These are phyloP conservation scores for Eudyptes chrysolophus DNA, from an alignment of 2,113 vertebrate species.

Conservation along the genomic window DNA sequence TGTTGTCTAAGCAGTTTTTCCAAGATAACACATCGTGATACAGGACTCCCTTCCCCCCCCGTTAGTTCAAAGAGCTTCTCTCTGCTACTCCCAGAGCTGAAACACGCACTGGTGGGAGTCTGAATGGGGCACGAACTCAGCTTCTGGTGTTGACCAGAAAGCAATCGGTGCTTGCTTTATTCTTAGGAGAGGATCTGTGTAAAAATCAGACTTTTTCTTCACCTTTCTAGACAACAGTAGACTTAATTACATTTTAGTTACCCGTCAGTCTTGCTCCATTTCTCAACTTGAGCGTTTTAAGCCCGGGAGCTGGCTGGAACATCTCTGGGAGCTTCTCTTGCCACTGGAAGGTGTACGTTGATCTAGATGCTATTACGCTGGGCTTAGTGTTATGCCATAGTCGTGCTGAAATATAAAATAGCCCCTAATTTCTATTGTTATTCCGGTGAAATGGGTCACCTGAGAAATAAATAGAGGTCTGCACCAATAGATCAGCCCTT, in stretches of 20 bases:
- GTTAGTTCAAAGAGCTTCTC: background rate
- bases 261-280: accelerated
- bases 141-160: background rate
- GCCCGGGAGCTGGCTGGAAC: background rate
- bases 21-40: accelerated
- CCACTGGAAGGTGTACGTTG: background rate
- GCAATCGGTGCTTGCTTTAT: accelerated
- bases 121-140: accelerated
- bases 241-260: background rate
- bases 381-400: too few species aligned
- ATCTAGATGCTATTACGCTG: background rate
- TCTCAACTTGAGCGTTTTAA: background rate
- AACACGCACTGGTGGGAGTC: accelerated
- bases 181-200: background rate
- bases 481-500: accelerated
- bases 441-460: background rate
- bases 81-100: background rate
- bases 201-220: background rate
- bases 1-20: background rate
- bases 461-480: accelerated
- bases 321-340: background rate
- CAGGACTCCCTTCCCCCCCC: background rate
- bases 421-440: background rate
- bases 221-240: background rate
- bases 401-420: background rate